Evolutionary conservation across 92 coral and sea anemone species (phyloP), one percentile per base, ranked within the genome.

Genomic region (Virgularia gustaviana): DNA sequence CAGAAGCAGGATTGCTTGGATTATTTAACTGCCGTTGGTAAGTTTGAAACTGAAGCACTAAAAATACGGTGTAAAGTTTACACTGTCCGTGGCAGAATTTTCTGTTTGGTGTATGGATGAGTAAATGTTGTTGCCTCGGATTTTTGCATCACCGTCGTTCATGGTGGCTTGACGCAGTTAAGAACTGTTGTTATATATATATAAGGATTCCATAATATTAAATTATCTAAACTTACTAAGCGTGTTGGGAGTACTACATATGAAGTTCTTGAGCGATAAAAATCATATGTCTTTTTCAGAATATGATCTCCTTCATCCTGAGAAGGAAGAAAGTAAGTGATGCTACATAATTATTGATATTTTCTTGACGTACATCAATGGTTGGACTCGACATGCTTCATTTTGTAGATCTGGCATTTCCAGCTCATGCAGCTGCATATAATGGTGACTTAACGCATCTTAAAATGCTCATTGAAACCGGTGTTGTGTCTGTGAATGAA

Each of bases 401-500:
- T 33, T 29, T 53, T 29, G n/a, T 56, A 89, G 98, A 85, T 68
- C 82, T 92, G 55, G 98, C 98, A 23, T 92, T 92, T 51, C 98
- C 98, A 24, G 98, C 98, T 1, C 98, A 92, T 36, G 98, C 90
- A 9, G 89, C 98, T 10, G 88, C 98, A 8, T 92, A 92, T 60
- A 89, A 86, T 70, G 98, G 98, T 19, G 98, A 89, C 56, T 65
- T 86, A 34, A 81, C 96, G 0, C 96, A 89, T 75, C 65, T 92
- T 47, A 92, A 86, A 78, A 92, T 92, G 98, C 76, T 92, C 42
- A 84, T 92, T 18, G 98, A 92, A 78, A 92, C 98, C 15, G 98
- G 96, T 9, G 98, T 92, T 0, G 98, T 92, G 42, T 89, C 98
- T 12, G 85, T 92, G 36, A 89, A 86, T 71, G 98, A 92, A 75